A percentile compares a stretch with the other conserved stretches of the same genome.
Evolutionary conservation across 2,113 vertebrate genomes (phyloP).

Genomic region (Nematolebias whitei): DNA sequence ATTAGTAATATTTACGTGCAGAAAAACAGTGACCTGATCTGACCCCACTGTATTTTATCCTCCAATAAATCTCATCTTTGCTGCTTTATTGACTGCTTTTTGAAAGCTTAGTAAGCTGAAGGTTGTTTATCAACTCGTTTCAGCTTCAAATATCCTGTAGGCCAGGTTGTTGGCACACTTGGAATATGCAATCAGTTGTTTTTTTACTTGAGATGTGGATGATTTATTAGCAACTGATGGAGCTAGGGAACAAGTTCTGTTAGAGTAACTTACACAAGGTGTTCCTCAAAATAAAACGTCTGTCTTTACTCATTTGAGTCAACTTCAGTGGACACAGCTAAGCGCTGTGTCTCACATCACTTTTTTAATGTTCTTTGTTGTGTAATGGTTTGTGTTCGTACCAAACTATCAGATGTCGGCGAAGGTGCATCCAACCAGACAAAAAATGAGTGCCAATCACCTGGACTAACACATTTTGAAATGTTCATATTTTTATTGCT

Average conservation of each 20-base stretch:
- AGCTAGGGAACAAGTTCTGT: constrained; percentile 25
- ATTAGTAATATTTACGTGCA: constrained; percentile 11
- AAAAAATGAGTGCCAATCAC: too few relatives aligned
- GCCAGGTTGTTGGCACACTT: constrained; percentile 22
- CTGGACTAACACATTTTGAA: too few relatives aligned
- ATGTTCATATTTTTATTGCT: too few relatives aligned
- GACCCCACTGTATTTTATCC: constrained; percentile 13
- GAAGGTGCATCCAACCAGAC: too few relatives aligned
- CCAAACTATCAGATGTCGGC: too few relatives aligned
- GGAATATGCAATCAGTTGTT: constrained; percentile 23
- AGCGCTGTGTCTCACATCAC: too few relatives aligned
- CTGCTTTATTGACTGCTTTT: constrained; percentile 7
- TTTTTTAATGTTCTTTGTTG: too few relatives aligned
- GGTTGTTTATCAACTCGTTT: constrained; percentile 28
- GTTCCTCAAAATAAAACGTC: constrained; percentile 1
- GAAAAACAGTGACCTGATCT: constrained; percentile 6
- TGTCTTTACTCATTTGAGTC: too few relatives aligned
- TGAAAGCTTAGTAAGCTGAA: background rate
- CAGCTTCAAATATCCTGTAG: constrained; percentile 32
- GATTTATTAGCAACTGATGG: constrained; percentile 57
- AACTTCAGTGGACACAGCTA: too few relatives aligned
- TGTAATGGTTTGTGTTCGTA: too few relatives aligned
- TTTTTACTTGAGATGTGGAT: constrained; percentile 29
- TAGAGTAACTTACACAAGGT: constrained; percentile 11
- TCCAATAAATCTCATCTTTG: constrained; percentile 46